Base-by-base conservation (phyloP, 2,113 vertebrate genomes). In the Nerophis ophidion region DNA sequence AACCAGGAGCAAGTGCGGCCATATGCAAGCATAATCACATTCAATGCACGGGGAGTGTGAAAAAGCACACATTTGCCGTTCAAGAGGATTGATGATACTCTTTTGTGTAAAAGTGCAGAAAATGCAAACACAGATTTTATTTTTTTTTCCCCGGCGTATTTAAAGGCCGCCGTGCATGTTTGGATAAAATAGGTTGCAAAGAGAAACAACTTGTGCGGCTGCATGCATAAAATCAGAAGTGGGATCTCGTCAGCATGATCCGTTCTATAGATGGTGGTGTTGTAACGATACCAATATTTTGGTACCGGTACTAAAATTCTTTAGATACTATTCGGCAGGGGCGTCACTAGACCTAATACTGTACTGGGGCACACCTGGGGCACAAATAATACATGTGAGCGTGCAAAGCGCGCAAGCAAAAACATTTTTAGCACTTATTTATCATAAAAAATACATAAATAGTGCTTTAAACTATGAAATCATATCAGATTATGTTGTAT, bases 161-260 rank as follows among this genome's bases (percentile, higher is more conserved):
- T 72, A 72, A 66, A 86, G 63, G 70, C 74, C 79, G 70, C 71
- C 68, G 66, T 75, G 78, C 80, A 75, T 84, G 82, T 47, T 71
- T 50, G 56, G 63, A 80, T 63, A 72, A 68, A 78, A 82, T 74
- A 70, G 82, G 72, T 70, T 26, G 45, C 15, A 4, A 3, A 26
- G 26, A 8, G 64, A 66, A 75, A 68, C 60, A 77, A 61, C 56
- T 69, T 57, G 49, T 48, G 44, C 63, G 71, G 70, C 66, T 19
- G 51, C n/a, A 19, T 33, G 0, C 26, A 74, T 65, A 71, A 46
- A 69, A 83, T 75, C 45, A 65, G 71, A 68, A 65, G 62, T 12
- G 61, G 60, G 55, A 66, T 81, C 75, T 81, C 62, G 80, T 85
- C 61, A 79, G 80, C 52, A 42, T 77, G 72, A n/a, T n/a, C 72